Percentiles rank a stretch among this genome's conserved stretches.
Conservation (phyloP, 2,888 invertebrate genomes). For the Dysmachus trigonus region DNA sequence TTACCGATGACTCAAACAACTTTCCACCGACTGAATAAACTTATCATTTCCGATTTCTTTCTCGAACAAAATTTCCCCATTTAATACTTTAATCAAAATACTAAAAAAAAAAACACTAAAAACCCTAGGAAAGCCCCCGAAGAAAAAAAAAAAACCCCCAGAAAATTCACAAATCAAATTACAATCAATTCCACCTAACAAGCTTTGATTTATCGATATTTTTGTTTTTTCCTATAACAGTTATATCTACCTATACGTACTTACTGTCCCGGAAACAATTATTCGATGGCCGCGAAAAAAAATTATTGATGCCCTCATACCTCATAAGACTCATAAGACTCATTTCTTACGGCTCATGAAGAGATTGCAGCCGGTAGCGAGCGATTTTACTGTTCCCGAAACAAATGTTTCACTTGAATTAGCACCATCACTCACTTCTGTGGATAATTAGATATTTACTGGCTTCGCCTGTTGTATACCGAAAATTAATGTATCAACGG, state of each 20-base stretch:
- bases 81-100: not conserved
- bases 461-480: not conserved
- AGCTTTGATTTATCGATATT: conserved; percentile 26
- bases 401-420: not conserved
- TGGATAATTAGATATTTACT: not conserved
- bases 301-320: not conserved
- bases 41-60: not conserved
- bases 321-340: not conserved
- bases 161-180: not conserved
- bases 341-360: not conserved
- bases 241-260: not conserved
- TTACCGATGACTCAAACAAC: not conserved
- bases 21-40: not conserved
- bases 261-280: conserved; percentile 20
- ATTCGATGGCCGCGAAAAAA: not conserved
- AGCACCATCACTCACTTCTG: not conserved
- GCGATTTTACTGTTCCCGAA: not conserved
- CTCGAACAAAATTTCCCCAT: not conserved
- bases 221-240: not conserved
- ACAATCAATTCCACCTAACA: not conserved
- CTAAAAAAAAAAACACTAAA: not conserved
- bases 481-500: not conserved
- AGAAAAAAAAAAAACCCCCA: not conserved
- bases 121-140: not conserved
- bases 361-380: not conserved